Base-by-base conservation (phyloP, 2,888 invertebrate genomes). In the Dynastes hyllus region DNA sequence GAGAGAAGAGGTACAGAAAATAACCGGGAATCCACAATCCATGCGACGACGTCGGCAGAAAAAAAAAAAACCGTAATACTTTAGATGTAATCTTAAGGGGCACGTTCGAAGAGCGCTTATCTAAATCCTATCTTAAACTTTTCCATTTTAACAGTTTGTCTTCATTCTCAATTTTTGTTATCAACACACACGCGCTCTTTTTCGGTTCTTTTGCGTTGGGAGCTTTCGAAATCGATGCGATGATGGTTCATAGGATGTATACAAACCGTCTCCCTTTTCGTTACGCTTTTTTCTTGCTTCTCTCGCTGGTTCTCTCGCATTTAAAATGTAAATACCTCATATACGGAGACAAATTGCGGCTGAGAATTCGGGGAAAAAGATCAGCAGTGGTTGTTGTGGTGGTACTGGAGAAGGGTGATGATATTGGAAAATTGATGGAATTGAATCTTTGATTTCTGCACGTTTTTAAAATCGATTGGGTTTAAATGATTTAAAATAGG, bases 91-190 rank as follows among this genome's bases (percentile, higher is more conserved):
- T 77, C 77, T 77, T 66, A 66, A 67, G 65, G 32, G 67, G 67
- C 77, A 77, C 77, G 67, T 77, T 77, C 77, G 77, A 67, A 77
- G 67, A 69, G 50, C 67, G 66, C 67, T 77, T 77, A 77, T 77
- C 77, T 77, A 77, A 77, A 77, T 77, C 77, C 77, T 67, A 77
- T 77, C 77, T 77, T 77, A 77, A 77, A 77, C 77, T 77, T 77
- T 77, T 77, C 77, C 67, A 77, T 77, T 77, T 77, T 77, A 77
- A 77, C 77, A 67, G 77, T 77, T 77, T 77, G 77, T 77, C 77
- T 77, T 77, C 67, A 77, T 77, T 77, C 77, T 77, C 77, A 77
- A 77, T 77, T 77, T 77, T 77, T 77, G 77, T 77, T 77, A 77
- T 77, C 77, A 77, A 77, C 77, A 58, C 67, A 50, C 40, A 55